Conservation (phyloP, 1,140 invertebrate genomes). For the Drosophila sechellia region DNA sequence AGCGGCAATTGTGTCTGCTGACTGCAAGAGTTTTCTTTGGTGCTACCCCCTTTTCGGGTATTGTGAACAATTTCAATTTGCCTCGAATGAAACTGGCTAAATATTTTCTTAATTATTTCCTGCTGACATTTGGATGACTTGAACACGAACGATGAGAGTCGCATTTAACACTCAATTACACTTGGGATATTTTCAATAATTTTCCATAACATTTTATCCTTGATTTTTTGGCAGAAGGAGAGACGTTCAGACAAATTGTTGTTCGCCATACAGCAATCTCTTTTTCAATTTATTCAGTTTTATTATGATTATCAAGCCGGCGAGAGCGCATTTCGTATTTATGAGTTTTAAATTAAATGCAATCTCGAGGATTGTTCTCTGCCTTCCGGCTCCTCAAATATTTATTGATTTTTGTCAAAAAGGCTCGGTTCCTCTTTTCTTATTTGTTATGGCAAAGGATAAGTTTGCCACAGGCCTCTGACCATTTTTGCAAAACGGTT, state of each 20-base stretch:
- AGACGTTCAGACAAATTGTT: conserved; percentile 60
- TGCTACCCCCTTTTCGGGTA: conserved; percentile 1
- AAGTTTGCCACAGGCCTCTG: conserved; percentile 54
- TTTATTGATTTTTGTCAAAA: conserved; percentile 71
- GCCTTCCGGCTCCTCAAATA: conserved; percentile 64
- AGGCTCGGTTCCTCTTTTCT: conserved; percentile 10
- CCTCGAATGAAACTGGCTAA: conserved; percentile 36
- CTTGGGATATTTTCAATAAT: conserved; percentile 67
- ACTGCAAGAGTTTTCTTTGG: conserved; percentile 4
- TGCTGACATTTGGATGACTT: conserved; percentile 43
- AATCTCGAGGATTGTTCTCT: conserved; percentile 55
- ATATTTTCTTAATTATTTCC: conserved; percentile 80
- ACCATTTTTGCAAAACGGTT: conserved; percentile 76
- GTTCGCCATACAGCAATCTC: conserved; percentile 36
- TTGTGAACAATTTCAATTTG: conserved; percentile 25
- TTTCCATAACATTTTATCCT: conserved; percentile 58
- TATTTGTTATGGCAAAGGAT: conserved; percentile 58
- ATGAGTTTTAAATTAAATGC: conserved; percentile 81
- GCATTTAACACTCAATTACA: conserved; percentile 73
- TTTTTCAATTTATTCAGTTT: conserved; percentile 64
- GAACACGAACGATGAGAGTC: conserved; percentile 49
- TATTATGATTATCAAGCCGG: conserved; percentile 64
- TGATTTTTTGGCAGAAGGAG: conserved; percentile 10
- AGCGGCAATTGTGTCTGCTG: conserved; percentile 10
- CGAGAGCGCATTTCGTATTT: conserved; percentile 70